phyloP scores from a whole-genome alignment of 2,888 invertebrate species.

The Mesorhabditis sp. region DNA sequence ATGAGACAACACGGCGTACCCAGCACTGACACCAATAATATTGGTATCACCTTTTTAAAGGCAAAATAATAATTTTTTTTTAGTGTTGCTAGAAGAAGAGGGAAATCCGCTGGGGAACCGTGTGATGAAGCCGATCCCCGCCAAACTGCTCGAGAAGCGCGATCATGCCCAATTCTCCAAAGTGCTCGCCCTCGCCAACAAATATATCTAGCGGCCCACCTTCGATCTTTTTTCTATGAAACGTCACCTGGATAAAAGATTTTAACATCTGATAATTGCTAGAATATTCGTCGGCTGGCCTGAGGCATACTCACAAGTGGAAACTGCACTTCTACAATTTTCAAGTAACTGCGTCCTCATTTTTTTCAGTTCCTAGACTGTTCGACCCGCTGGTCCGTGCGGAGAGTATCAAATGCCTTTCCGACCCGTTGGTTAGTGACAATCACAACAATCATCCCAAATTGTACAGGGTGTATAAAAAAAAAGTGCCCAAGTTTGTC shows the following conservation, averaged over 20 bases:
- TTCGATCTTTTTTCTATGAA: neutral
- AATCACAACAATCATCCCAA: too few species aligned
- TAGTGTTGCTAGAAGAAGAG: constrained; percentile 63
- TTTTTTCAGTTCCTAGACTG: too few species aligned
- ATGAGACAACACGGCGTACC: constrained; percentile 54
- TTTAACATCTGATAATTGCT: too few species aligned
- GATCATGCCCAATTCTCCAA: constrained; percentile 50
- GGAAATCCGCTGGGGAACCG: constrained; percentile 91
- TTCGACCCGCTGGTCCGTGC: too few species aligned
- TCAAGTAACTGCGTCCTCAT: too few species aligned
- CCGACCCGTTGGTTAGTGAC: too few species aligned
- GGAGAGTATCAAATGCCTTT: too few species aligned
- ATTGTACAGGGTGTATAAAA: too few species aligned
- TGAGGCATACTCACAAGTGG: too few species aligned
- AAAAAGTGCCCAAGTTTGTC: too few species aligned
- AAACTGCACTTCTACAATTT: too few species aligned
- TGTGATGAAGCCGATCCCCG: constrained; percentile 90
- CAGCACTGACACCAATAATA: constrained; percentile 65
- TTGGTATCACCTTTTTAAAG: constrained; percentile 63
- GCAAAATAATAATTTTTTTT: constrained; percentile 10
- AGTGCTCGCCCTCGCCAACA: constrained; percentile 56
- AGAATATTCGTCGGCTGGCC: too few species aligned
- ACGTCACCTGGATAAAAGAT: neutral
- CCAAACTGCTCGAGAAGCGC: constrained; percentile 42
- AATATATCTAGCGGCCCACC: constrained; percentile 38